phyloP scores from a whole-genome alignment of 2,888 invertebrate species.

The Ypsolopha sequella region DNA sequence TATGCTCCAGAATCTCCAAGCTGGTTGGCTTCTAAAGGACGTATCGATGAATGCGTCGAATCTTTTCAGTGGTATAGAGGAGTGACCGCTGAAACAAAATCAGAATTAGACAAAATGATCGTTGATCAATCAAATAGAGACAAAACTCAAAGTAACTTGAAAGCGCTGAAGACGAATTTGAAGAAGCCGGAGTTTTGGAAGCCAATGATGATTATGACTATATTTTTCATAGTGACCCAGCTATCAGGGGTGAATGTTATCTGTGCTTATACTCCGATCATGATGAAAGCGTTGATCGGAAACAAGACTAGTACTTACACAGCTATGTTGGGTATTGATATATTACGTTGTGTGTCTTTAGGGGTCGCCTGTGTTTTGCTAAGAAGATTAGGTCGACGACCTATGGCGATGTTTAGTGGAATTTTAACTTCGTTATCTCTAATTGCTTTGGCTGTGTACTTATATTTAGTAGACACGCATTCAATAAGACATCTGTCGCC shows the following conservation, averaged over 20 bases:
- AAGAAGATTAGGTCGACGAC: constrained; percentile 71
- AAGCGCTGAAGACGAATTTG: constrained; percentile 45
- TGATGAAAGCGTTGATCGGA: constrained; percentile 72
- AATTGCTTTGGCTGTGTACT: constrained; percentile 59
- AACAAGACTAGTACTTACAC: constrained; percentile 67
- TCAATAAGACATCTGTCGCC: constrained; percentile 34
- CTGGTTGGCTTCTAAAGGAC: constrained; percentile 75
- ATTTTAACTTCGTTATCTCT: constrained; percentile 72
- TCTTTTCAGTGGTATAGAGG: constrained; percentile 75
- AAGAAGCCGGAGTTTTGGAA: constrained; percentile 71
- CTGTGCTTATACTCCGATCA: constrained; percentile 77
- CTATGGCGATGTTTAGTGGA: constrained; percentile 74
- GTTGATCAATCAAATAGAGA: constrained; percentile 42
- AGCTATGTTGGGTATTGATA: constrained; percentile 76
- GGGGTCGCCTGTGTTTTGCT: constrained; percentile 72
- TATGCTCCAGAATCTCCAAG: constrained; percentile 78
- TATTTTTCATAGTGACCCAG: constrained; percentile 76
- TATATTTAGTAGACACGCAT: constrained; percentile 40
- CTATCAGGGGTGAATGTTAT: constrained; percentile 79
- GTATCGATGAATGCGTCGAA: constrained; percentile 67
- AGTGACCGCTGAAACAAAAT: constrained; percentile 44
- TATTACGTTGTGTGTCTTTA: constrained; percentile 72
- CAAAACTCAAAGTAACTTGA: constrained; percentile 33
- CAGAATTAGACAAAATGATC: constrained; percentile 63
- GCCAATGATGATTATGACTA: constrained; percentile 72